Percentiles rank a stretch among this genome's conserved stretches.
Conservation (phyloP, 2,113 vertebrate species). For the Emydura subglobosa region DNA sequence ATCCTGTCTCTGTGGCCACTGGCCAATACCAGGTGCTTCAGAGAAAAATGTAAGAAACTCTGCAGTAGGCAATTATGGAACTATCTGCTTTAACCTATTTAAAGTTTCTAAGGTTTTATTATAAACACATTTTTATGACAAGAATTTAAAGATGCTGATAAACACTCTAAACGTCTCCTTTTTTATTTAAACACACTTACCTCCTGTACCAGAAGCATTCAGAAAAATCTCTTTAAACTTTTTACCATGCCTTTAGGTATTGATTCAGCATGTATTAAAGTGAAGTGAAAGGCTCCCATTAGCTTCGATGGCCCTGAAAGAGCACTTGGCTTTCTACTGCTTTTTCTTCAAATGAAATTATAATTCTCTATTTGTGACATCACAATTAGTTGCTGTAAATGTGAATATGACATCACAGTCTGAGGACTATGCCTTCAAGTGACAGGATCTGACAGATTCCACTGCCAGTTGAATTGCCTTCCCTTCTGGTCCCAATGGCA, state of each 20-base stretch:
- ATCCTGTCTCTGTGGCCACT: not conserved
- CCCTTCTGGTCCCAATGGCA: constrained; percentile 26
- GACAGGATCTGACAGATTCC: constrained; percentile 52
- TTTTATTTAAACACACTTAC: constrained; percentile 43
- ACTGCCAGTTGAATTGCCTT: not conserved
- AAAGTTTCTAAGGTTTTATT: constrained; percentile 31
- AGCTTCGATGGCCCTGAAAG: constrained; percentile 45
- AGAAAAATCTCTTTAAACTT: constrained; percentile 40
- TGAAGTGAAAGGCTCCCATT: constrained; percentile 48
- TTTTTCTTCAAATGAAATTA: no score
- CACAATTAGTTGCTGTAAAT: constrained; percentile 63
- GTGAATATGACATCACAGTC: constrained; percentile 61
- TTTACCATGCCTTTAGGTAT: constrained; percentile 11
- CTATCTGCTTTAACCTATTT: constrained; percentile 1
- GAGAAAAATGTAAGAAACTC: not conserved
- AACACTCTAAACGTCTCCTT: not conserved
- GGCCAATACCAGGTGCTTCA: not conserved
- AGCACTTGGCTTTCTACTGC: not conserved
- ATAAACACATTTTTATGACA: not conserved
- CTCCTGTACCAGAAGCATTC: constrained; percentile 19
- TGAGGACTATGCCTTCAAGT: constrained; percentile 6
- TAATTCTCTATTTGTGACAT: no score
- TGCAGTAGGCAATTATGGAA: not conserved
- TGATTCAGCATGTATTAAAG: constrained; percentile 44
- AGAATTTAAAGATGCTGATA: constrained; percentile 18